Evolutionary conservation across 2,888 invertebrate species (phyloP).

Genomic region (Platycheirus albimanus): DNA sequence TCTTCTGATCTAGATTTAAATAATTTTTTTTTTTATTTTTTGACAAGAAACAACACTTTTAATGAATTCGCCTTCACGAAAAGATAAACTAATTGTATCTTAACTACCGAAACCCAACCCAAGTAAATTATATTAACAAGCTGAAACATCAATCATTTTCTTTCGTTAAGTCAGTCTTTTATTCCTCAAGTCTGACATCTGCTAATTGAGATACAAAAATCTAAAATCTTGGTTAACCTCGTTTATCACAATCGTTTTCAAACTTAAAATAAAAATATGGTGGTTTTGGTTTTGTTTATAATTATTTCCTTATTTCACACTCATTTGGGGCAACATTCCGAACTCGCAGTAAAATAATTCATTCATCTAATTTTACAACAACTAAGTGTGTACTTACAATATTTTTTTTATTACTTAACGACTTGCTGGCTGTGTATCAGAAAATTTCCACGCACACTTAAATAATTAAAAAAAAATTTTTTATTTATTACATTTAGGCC

Average conservation of each 20-base stretch:
- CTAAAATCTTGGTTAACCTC: constrained; percentile 15
- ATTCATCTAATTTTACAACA: neutral
- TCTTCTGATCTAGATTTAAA: too few relatives aligned
- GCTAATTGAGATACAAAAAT: constrained; percentile 29
- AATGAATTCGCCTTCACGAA: too few relatives aligned
- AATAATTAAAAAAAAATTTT: too few relatives aligned
- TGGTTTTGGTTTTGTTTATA: neutral
- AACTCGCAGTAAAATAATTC: neutral
- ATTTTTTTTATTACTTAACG: too few relatives aligned
- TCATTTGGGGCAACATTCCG: neutral
- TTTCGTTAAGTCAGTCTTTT: neutral
- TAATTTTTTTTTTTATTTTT: too few relatives aligned
- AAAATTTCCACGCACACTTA: too few relatives aligned
- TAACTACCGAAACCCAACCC: too few relatives aligned
- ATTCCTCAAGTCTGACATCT: constrained; percentile 8
- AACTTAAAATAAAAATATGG: neutral
- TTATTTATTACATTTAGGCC: too few relatives aligned
- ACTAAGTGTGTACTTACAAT: too few relatives aligned
- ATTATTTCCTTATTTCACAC: constrained; percentile 27
- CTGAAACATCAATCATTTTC: neutral
- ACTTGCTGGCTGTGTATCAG: too few relatives aligned
- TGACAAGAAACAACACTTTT: too few relatives aligned
- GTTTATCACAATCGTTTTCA: neutral
- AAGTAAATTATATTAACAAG: neutral
- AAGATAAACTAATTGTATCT: too few relatives aligned